A percentile compares a stretch with the other conserved stretches of the same genome.
These are phyloP conservation scores for Reticulitermes lucifugus DNA, from an alignment of 2,888 invertebrate species.

Conservation along the genomic window DNA sequence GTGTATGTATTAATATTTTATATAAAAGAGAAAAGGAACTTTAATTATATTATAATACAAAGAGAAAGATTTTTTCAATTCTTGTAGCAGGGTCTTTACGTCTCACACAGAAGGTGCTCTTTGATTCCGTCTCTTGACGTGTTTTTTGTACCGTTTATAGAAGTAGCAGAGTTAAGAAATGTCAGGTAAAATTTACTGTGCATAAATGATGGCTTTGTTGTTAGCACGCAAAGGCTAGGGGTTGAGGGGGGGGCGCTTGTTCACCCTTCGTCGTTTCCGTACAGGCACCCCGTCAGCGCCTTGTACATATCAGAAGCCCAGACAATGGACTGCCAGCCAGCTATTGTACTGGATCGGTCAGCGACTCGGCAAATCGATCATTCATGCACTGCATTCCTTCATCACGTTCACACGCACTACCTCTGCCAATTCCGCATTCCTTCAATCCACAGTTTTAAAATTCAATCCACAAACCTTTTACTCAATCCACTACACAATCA, in stretches of 20 bases:
- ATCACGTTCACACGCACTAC: too few species aligned
- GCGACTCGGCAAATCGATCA: not conserved
- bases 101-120: not conserved
- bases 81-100: not conserved
- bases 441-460: too few species aligned
- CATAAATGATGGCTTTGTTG: constrained; percentile 32
- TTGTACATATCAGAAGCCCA: not conserved
- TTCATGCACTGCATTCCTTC: not conserved
- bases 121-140: constrained; percentile 9
- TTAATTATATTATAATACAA: too few species aligned
- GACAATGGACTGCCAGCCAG: constrained; percentile 15
- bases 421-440: too few species aligned
- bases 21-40: too few species aligned
- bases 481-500: too few species aligned
- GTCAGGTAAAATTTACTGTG: constrained; percentile 28
- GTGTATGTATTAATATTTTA: too few species aligned
- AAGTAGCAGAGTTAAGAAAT: constrained; percentile 21
- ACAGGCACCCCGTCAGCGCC: not conserved
- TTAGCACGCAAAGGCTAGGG: constrained; percentile 18
- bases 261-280: too few species aligned
- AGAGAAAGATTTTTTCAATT: too few species aligned
- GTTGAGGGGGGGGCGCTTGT: not conserved
- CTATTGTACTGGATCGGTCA: constrained; percentile 8
- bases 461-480: too few species aligned
- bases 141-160: not conserved